Evolutionary conservation across 2,797 vertebrate species (phyloP), one percentile per base, ranked within the genome.

Genomic region (Taenioides sp.): DNA sequence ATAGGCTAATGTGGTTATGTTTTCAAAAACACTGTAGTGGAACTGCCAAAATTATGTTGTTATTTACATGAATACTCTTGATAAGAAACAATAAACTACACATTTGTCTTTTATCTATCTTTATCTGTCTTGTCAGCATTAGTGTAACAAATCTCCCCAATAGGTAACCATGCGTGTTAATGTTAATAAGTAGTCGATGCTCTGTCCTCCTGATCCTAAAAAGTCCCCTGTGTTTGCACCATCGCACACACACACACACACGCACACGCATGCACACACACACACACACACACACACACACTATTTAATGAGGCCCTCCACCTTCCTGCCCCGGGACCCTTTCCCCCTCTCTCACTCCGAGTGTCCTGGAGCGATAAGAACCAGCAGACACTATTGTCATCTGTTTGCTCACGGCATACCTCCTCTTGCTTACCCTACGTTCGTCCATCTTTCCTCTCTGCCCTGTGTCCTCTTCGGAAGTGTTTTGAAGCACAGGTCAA

Each of bases 351-450:
- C 58, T 31, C 43, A 47, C 73, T 79, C 79, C 71, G 61, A 83
- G 66, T 82, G 70, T 84, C 78, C 73, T 62, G 65, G 77, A 80
- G 74, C 17, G 70, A 87, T 88, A 88, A 87, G 80, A 69, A 69
- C 63, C 61, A 73, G 84, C 86, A 91, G 91, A 90, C 88, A 80
- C 84, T 75, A 91, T 91, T 92, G 91, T 92, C 74, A 58, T 71
- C 55, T 91, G 86, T 93, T 92, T 92, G 88, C 88, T 85, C 73
- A 74, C 69, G 34, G 73, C 90, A 92, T 90, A 88, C 90, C 88
- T 88, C 80, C 75, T 80, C 86, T 89, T 76, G 77, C 83, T 85
- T 25, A 25, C 80, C 77, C 84, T 82, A 73, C 73, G 81, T 80
- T 86, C 76, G 84, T 77, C 73, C 76, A 75, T 80, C 62, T 79